Conservation (phyloP, 1,140 invertebrate genomes). For the Helicoverpa zea region DNA sequence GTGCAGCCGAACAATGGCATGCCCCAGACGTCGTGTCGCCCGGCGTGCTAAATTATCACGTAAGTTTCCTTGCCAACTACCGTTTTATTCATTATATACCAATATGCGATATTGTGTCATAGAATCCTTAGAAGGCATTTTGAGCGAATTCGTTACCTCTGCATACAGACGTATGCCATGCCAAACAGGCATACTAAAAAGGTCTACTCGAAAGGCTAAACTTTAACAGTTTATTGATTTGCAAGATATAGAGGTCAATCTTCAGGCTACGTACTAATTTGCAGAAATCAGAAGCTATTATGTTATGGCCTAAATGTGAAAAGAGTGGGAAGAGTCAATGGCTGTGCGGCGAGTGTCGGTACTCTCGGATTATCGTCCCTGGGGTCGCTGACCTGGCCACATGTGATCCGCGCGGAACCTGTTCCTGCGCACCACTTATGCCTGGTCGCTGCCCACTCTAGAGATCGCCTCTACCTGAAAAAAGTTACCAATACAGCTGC, state of each 20-base stretch:
- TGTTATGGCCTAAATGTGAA: conserved; percentile 16
- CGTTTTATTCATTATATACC: conserved; percentile 46
- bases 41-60: conserved; percentile 67
- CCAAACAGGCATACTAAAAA: no score
- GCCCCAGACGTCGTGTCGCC: conserved; percentile 75
- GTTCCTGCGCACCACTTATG: conserved; percentile 80
- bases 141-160: no score
- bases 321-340: conserved; percentile 14
- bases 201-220: no score
- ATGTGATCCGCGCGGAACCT: conserved; percentile 81
- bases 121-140: background rate
- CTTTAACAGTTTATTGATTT: no score
- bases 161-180: no score
- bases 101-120: background rate
- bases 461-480: conserved; percentile 58
- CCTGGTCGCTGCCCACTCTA: conserved; percentile 63
- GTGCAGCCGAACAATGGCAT: conserved; percentile 68
- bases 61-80: conserved; percentile 68
- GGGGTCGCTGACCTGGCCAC: conserved; percentile 77
- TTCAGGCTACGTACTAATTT: background rate
- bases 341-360: conserved; percentile 46
- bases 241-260: no score
- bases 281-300: conserved; percentile 9
- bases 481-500: conserved; percentile 52
- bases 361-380: conserved; percentile 71